Base-by-base conservation (phyloP, 2,888 invertebrate genomes). In the Hirtodrosophila duncani region DNA sequence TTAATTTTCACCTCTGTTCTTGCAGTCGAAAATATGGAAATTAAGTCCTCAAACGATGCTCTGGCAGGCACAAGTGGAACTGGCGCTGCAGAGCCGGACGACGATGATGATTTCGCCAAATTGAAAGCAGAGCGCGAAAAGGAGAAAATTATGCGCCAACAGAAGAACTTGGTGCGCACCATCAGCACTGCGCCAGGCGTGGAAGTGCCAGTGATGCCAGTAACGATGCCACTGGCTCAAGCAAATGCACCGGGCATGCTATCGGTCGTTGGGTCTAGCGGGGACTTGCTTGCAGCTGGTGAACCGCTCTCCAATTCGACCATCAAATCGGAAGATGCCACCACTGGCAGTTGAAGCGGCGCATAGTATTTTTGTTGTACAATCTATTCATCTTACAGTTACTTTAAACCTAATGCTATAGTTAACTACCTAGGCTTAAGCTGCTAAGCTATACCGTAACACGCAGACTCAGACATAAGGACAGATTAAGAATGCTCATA, bases 121-220 rank as follows among this genome's bases (percentile, higher is more conserved):
- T 86, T 94, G 34, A 92, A 92, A 74, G 89, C 89, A 30, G 88
- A 90, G 43, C 89, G 94, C 1, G 92, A 92, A 71, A 91, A 91
- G 75, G 91, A 92, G 80, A 89, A 93, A n/a, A 85, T 88, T 3
- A 89, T 91, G 43, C 89, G 90, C 41, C 89, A 91, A 60, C 85
- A 91, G 61, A 89, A 89, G 62, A 91, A 90, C 72, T 86, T 91
- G 84, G 91, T 89, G 0, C 88, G 92, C 43, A 82, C 86, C n/a
- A 85, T 87, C 3, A 87, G 87, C 67, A 85, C 85, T 1, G 82
- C 85, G 2, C 85, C 85, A 1, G 84, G 81, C 3, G 63, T 81
- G 8, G 74, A 77, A 9, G 42, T 62, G 7, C 63, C 74, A 3
- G 26, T 56, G 6, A 27, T 58, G 14, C 46, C 43, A 26, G 39